These are phyloP conservation scores for Gallinago media DNA, from an alignment of 2,113 vertebrate species.

Conservation along the genomic window DNA sequence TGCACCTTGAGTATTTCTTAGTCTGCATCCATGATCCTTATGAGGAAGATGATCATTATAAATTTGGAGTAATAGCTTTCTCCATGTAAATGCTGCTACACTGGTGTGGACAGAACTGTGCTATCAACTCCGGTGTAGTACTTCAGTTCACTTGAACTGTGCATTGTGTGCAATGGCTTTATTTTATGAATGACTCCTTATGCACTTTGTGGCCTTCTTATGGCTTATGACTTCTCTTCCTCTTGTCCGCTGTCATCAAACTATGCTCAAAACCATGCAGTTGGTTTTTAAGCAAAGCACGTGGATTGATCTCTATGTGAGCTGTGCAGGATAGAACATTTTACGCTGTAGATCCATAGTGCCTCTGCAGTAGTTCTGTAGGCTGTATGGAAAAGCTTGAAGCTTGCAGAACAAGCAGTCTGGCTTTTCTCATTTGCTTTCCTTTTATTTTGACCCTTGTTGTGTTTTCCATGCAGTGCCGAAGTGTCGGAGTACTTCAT, in stretches of 20 bases:
- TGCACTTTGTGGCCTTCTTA: constrained; percentile 89
- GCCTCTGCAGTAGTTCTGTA: constrained; percentile 23
- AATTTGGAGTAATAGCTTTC: constrained; percentile 34
- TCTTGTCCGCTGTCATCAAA: constrained; percentile 36
- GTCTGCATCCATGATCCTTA: background rate
- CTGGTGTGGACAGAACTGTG: constrained; percentile 35
- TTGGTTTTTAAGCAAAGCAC: background rate
- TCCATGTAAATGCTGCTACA: constrained; percentile 41
- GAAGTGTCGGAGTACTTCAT: background rate
- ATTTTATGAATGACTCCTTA: constrained; percentile 76
- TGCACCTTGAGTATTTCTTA: constrained; percentile 11
- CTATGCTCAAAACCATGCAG: background rate
- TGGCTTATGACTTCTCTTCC: constrained; percentile 72
- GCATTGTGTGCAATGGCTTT: constrained; percentile 79
- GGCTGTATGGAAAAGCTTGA: background rate
- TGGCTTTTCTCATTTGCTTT: background rate
- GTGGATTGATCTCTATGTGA: background rate
- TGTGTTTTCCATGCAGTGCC: background rate
- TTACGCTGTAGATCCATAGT: background rate
- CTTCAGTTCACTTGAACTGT: constrained; percentile 49
- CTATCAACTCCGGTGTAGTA: constrained; percentile 26
- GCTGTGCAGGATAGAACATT: background rate
- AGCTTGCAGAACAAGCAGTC: background rate
- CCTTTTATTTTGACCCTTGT: background rate
- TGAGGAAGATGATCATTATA: background rate